phyloP scores from a whole-genome alignment of 1,140 invertebrate genomes.

The Brachionus calyciflorus region DNA sequence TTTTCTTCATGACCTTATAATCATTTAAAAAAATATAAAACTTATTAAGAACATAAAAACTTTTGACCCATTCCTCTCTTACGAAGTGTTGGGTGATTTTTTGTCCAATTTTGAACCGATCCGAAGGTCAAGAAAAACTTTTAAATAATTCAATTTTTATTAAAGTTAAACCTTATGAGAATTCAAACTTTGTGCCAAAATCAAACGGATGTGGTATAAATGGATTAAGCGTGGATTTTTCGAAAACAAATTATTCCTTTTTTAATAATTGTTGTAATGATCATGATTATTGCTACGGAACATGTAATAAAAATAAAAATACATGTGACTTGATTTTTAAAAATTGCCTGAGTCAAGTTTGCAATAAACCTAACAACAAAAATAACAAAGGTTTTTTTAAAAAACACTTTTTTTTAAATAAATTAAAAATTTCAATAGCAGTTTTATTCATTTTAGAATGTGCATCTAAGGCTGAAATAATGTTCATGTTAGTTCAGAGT shows the following conservation, averaged over 20 bases:
- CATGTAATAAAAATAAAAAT: neutral
- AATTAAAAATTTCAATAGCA: neutral
- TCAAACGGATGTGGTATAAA: neutral
- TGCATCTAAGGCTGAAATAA: neutral
- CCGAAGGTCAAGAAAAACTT: no score
- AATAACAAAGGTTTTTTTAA: neutral
- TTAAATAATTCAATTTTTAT: neutral
- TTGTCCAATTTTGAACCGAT: no score
- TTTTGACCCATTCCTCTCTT: no score
- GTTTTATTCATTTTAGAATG: neutral
- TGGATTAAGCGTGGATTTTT: neutral
- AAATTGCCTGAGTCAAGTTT: neutral
- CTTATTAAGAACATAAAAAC: no score
- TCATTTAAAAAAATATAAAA: no score
- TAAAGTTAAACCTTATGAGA: neutral
- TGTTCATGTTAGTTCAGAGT: neutral
- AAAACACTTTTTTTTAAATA: neutral
- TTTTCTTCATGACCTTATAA: no score
- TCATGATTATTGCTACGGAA: slow-evolving; percentile 11
- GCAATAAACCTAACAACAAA: neutral
- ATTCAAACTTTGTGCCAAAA: neutral
- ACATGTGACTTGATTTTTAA: neutral
- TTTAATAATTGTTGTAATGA: neutral
- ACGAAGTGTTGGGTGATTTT: no score
- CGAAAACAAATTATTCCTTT: neutral